Conservation (phyloP, 2,113 vertebrate species). For the Callopanchax toddi region DNA sequence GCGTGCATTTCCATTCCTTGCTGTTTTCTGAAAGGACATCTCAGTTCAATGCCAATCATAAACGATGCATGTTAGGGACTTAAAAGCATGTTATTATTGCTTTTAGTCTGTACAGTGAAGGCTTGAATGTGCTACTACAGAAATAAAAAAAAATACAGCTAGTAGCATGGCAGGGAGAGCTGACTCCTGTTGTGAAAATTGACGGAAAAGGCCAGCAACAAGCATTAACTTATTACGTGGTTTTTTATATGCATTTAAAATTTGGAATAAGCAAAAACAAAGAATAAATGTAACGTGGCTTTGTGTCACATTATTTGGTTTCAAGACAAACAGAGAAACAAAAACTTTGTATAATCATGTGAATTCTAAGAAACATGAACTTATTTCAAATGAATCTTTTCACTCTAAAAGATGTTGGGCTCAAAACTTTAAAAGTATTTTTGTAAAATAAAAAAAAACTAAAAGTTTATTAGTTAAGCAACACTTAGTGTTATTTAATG, state of each 20-base stretch:
- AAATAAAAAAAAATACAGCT: neutral
- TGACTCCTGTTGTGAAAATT: neutral
- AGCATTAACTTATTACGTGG: neutral
- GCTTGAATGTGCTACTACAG: slow-evolving; percentile 7
- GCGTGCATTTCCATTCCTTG: slow-evolving; percentile 1
- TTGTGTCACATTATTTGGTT: no score
- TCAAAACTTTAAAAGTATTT: no score
- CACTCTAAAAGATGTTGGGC: no score
- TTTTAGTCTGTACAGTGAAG: neutral
- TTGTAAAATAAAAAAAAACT: no score
- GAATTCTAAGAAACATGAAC: no score
- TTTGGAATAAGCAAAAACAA: no score
- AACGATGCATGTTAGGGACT: slow-evolving; percentile 3
- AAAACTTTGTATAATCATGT: no score
- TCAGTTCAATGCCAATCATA: slow-evolving; percentile 1
- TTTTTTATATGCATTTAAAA: neutral
- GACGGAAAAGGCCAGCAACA: slow-evolving; percentile 2
- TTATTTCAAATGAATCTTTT: no score
- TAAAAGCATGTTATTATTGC: slow-evolving; percentile 10
- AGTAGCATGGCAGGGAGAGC: slow-evolving; percentile 11
- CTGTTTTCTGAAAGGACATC: slow-evolving; percentile 4
- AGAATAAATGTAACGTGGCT: no score
- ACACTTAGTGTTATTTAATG: no score
- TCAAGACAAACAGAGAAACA: no score
- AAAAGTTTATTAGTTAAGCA: no score